Percentiles rank a stretch among this genome's conserved stretches.
phyloP scores from a whole-genome alignment of 2,797 vertebrate species.

The Chelon auratus region DNA sequence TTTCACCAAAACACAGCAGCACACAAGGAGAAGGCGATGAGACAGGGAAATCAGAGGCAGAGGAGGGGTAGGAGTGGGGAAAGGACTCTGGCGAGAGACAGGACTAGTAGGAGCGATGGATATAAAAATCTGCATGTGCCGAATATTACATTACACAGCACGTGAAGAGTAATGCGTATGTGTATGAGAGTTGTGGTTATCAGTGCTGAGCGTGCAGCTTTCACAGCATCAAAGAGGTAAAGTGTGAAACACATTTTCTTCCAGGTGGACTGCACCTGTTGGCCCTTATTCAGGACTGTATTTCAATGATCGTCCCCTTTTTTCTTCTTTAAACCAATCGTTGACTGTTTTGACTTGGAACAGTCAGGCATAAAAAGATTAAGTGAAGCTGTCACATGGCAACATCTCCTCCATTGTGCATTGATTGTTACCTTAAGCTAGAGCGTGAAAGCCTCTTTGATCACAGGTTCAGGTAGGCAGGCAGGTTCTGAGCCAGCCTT shows the following conservation, averaged over 20 bases:
- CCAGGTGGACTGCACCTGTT: conserved; percentile 77
- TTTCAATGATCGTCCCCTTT: conserved; percentile 36
- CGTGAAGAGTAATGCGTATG: conserved; percentile 18
- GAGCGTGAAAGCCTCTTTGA: conserved; percentile 58
- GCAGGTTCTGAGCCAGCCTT: conserved; percentile 41
- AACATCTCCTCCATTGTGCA: conserved; percentile 50
- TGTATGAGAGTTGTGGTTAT: conserved; percentile 18
- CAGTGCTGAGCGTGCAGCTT: conserved; percentile 28
- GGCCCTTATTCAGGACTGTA: conserved; percentile 55
- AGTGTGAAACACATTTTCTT: conserved; percentile 57
- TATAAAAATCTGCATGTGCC: conserved; percentile 27
- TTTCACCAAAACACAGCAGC: conserved; percentile 96
- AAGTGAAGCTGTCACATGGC: conserved; percentile 36
- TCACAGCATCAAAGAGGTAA: conserved; percentile 57
- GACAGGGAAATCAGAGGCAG: conserved; percentile 77
- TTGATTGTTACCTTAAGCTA: conserved; percentile 41
- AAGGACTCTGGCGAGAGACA: conserved; percentile 25
- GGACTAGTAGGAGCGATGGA: conserved; percentile 25
- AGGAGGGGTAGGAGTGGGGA: conserved; percentile 45
- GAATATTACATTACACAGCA: conserved; percentile 41
- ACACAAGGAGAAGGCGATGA: conserved; percentile 70
- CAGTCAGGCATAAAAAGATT: conserved; percentile 51
- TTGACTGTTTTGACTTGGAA: conserved; percentile 60
- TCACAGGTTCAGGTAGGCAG: conserved; percentile 40
- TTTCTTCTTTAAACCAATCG: conserved; percentile 37